phyloP scores from a whole-genome alignment of 2,888 invertebrate genomes.

The Aethes cnicana region DNA sequence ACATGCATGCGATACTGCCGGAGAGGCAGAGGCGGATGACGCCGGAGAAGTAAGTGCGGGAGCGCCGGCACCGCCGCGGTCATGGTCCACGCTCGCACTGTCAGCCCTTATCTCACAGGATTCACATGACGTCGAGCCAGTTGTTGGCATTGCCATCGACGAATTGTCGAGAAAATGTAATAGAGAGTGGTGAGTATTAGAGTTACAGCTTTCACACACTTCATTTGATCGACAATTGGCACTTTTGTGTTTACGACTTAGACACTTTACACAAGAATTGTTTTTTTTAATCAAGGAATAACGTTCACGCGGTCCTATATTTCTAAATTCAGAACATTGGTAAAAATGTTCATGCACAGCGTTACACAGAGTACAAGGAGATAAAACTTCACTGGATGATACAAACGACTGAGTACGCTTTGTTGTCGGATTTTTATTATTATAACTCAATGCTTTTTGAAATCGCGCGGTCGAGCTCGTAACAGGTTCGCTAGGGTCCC shows the following conservation, averaged over 20 bases:
- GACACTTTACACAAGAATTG: background rate
- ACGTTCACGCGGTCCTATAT: background rate
- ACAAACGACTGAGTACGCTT: constrained; percentile 1
- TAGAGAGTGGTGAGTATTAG: too few species aligned
- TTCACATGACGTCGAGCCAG: background rate
- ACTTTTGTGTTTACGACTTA: background rate
- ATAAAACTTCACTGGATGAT: background rate
- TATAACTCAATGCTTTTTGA: background rate
- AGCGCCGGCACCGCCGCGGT: background rate
- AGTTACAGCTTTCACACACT: background rate
- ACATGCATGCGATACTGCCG: too few species aligned
- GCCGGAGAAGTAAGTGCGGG: background rate
- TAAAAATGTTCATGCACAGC: background rate
- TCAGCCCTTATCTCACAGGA: background rate
- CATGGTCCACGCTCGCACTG: background rate
- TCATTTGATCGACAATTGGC: background rate
- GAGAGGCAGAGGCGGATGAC: background rate
- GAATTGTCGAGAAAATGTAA: background rate
- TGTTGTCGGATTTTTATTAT: background rate
- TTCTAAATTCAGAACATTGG: background rate
- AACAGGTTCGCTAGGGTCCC: background rate
- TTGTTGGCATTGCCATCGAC: background rate
- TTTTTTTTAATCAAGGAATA: background rate
- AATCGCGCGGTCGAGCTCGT: background rate
- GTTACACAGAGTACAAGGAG: background rate